phyloP scores from a whole-genome alignment of 2,888 invertebrate genomes.

The Troides aeacus region DNA sequence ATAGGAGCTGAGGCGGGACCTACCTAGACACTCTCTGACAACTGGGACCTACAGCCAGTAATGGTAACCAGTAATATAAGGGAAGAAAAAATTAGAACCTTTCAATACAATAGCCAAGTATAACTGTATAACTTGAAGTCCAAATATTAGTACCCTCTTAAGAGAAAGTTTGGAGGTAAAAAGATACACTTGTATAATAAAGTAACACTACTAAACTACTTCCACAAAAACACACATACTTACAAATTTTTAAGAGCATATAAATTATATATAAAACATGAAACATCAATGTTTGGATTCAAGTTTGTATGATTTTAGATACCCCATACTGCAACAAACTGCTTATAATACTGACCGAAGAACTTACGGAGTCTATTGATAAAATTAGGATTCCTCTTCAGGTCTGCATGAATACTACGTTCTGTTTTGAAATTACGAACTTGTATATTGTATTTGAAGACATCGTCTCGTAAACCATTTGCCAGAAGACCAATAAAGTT shows the following conservation, averaged over 20 bases:
- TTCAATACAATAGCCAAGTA: too few species aligned
- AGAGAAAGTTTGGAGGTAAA: too few species aligned
- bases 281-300: not conserved
- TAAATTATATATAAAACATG: not conserved
- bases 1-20: too few species aligned
- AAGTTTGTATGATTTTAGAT: not conserved
- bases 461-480: slow-evolving; percentile 41
- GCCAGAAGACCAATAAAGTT: slow-evolving; percentile 57
- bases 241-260: not conserved
- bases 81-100: too few species aligned
- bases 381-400: slow-evolving; percentile 85
- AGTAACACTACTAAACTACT: not conserved
- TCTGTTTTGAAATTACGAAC: slow-evolving; percentile 90
- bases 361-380: slow-evolving; percentile 83
- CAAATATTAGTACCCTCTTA: not conserved
- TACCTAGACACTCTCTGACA: too few species aligned
- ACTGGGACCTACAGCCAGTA: too few species aligned
- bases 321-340: slow-evolving; percentile 28
- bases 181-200: not conserved
- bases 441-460: slow-evolving; percentile 71
- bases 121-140: not conserved
- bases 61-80: too few species aligned
- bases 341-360: slow-evolving; percentile 56
- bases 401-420: slow-evolving; percentile 84
- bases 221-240: not conserved